Evolutionary conservation across 2,888 invertebrate genomes (phyloP).

Genomic region (Rhyacophila evoluta): DNA sequence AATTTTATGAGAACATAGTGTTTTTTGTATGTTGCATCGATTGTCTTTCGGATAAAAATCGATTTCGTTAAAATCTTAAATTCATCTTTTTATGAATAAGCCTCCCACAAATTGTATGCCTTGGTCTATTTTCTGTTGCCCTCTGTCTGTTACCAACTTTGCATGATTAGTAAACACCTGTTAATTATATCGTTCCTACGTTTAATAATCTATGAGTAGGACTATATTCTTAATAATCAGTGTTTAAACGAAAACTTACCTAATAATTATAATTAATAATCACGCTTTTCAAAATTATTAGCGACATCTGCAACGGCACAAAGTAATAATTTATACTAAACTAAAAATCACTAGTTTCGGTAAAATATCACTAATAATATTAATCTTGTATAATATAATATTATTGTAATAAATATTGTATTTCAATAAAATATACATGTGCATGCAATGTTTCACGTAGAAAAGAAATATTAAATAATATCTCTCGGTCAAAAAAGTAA

Average conservation of each 20-base stretch:
- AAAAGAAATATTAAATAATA: neutral
- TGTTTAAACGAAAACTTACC: neutral
- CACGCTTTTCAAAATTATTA: neutral
- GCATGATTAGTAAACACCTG: neutral
- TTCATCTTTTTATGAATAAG: neutral
- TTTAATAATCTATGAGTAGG: neutral
- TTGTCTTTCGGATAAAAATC: neutral
- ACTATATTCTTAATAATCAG: neutral
- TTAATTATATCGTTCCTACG: neutral
- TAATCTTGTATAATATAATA: neutral
- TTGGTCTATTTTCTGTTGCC: conserved; percentile 10
- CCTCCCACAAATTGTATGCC: neutral
- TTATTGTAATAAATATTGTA: neutral
- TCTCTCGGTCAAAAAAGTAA: neutral
- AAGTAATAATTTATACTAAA: conserved; percentile 4
- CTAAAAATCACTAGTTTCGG: neutral
- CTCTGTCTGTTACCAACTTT: neutral
- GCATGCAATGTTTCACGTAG: conserved; percentile 3
- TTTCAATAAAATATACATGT: neutral
- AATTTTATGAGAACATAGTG: too few relatives aligned
- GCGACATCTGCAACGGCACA: neutral
- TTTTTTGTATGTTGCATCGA: neutral
- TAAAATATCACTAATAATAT: conserved; percentile 20
- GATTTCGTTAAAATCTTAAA: neutral
- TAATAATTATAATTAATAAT: neutral